phyloP scores from a whole-genome alignment of 2,888 invertebrate species.

The Nudaria mundana region DNA sequence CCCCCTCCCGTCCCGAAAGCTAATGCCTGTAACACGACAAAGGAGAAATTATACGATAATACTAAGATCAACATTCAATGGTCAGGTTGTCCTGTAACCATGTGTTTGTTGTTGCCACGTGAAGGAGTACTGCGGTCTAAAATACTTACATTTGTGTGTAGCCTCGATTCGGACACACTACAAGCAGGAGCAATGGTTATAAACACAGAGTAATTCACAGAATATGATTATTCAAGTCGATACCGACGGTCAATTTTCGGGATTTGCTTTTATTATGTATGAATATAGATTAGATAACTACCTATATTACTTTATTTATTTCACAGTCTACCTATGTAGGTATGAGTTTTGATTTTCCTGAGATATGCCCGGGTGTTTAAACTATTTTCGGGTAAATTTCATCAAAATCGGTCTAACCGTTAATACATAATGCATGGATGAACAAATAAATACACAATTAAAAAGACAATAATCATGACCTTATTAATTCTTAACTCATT shows the following conservation, averaged over 20 bases:
- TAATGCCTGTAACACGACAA: slow-evolving; percentile 26
- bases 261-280: slow-evolving; percentile 44
- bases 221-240: slow-evolving; percentile 71
- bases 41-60: slow-evolving; percentile 54
- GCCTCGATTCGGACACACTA: slow-evolving; percentile 77
- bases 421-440: no score
- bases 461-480: no score
- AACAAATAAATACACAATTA: no score
- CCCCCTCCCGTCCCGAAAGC: slow-evolving; percentile 45
- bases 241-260: slow-evolving; percentile 47
- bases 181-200: slow-evolving; percentile 67
- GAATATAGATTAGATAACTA: no score
- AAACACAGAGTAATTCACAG: slow-evolving; percentile 76
- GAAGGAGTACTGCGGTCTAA: slow-evolving; percentile 59
- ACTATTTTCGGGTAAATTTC: no score
- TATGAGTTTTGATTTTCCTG: no score
- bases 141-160: slow-evolving; percentile 62
- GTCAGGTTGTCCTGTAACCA: slow-evolving; percentile 54
- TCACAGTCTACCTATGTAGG: no score
- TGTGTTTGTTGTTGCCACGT: slow-evolving; percentile 76
- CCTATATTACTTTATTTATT: no score
- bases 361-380: no score
- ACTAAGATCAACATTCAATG: slow-evolving; percentile 45
- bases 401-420: no score
- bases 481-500: no score